Conservation (phyloP, 2,113 vertebrate species). For the Colossoma macropomum region DNA sequence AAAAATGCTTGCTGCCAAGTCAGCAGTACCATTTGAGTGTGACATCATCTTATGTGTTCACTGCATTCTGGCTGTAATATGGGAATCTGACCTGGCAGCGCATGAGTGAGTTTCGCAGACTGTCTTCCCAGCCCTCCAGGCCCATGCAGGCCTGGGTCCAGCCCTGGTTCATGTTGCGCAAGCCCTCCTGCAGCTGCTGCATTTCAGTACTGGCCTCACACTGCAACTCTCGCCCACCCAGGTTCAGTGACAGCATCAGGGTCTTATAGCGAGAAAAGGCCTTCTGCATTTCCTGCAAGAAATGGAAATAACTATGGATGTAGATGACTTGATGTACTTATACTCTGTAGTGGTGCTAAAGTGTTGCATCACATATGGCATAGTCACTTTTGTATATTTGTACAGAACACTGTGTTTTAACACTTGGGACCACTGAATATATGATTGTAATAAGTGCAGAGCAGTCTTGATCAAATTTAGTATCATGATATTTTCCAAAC, state of each 20-base stretch:
- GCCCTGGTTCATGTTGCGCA: conserved; percentile 77
- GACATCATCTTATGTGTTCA: neutral
- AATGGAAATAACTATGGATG: neutral
- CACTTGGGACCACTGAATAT: neutral
- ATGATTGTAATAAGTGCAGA: neutral
- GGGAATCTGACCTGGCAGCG: conserved; percentile 81
- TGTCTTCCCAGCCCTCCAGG: conserved; percentile 82
- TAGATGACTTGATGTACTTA: neutral
- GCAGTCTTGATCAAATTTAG: no score
- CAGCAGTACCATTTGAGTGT: neutral
- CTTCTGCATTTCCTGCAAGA: conserved; percentile 82
- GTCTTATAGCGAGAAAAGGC: conserved; percentile 84
- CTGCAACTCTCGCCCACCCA: conserved; percentile 75
- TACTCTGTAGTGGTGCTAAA: no score
- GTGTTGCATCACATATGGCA: no score
- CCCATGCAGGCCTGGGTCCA: conserved; percentile 79
- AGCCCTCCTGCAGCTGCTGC: conserved; percentile 74
- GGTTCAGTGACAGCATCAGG: conserved; percentile 80
- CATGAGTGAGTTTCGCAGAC: conserved; percentile 80
- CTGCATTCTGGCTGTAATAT: no score
- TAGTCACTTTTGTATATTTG: no score
- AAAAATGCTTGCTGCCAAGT: no score
- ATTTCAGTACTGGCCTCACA: conserved; percentile 63
- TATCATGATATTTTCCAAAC: no score
- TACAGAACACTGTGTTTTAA: no score